Base-by-base conservation (phyloP, 2,797 vertebrate species). In the Halcyon badia region DNA sequence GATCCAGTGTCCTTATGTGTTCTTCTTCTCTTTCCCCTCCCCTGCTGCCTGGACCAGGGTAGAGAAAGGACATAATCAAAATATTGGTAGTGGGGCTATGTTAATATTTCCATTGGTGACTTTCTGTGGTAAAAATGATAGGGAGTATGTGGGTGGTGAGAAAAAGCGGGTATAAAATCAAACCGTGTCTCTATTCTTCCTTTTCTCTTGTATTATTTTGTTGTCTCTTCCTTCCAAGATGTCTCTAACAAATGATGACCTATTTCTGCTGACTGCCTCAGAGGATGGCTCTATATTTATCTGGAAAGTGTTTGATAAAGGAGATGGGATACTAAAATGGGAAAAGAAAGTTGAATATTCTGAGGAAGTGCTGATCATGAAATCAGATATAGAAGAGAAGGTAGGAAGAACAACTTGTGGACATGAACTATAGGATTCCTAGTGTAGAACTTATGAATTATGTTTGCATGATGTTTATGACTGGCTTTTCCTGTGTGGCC, bases 341-440 rank as follows among this genome's bases (percentile, higher is more conserved):
- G 98, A 98, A 83, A 98, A 98, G 93, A 98, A 99, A 75, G 89
- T 98, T n/a, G 87, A 97, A 82, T 98, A 99, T 94, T 98, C 99
- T 6, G 99, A 99, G 79, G 99, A 99, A 97, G 99, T 99, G 81
- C 98, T 99, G 15, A 98, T 99, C 93, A 99, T 99, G 89, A 99
- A 97, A 97, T 98, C 98, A 58, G 99, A 99, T 94, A 98, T 99
- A 96, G 99, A 99, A 39, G 99, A 99, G 92, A 99, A 99, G 99
- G 99, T 99, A 90, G 93, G 57, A 93, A 56, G 10, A 96, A 21
- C 56, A 89, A 49, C 35, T 52, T 73, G 18, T 73, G 33, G 62
- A 82, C 41, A 24, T 21, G 57, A 82, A 64, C 37, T 16, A 5
- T 44, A 46, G n/a, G 11, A 79, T 71, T 92, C 62, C 58, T 72